Evolutionary conservation across 2,888 invertebrate genomes (phyloP).

Genomic region (Phymatocera aterrima): DNA sequence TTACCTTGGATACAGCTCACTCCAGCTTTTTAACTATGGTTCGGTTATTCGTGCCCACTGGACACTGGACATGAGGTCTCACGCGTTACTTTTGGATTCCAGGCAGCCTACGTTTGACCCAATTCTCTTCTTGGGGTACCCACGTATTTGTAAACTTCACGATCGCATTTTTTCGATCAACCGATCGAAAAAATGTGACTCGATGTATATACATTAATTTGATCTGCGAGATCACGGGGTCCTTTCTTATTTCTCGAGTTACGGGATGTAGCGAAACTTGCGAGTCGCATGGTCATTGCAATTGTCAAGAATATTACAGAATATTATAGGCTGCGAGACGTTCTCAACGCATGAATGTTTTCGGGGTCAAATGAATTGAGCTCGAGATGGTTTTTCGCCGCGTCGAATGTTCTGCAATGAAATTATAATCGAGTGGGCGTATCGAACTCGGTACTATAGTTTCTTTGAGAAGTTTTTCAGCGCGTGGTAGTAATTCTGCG

Average conservation of each 20-base stretch:
- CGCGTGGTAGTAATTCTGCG: slow-evolving; percentile 2
- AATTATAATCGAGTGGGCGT: not conserved
- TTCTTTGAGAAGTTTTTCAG: not conserved
- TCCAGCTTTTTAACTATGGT: not conserved
- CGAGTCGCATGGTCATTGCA: not conserved
- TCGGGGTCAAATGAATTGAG: not conserved
- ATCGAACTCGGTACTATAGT: not conserved
- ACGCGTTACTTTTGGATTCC: slow-evolving; percentile 15
- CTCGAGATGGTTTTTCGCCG: not conserved
- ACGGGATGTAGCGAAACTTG: too few species aligned
- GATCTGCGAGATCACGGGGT: not conserved
- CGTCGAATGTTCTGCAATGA: not conserved
- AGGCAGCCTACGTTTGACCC: slow-evolving; percentile 24
- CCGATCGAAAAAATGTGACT: too few species aligned
- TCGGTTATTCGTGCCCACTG: not conserved
- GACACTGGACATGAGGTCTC: slow-evolving; percentile 47
- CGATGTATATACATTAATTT: too few species aligned
- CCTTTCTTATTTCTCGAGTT: too few species aligned
- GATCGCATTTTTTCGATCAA: too few species aligned
- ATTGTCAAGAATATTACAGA: not conserved
- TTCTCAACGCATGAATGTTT: not conserved
- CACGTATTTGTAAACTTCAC: too few species aligned
- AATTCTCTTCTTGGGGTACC: too few species aligned
- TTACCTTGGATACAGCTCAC: slow-evolving; percentile 25
- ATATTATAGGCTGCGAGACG: not conserved